A percentile compares a stretch with the other conserved stretches of the same genome.
Evolutionary conservation across 2,888 invertebrate species (phyloP).

Genomic region (Minunthozetes semirufus): DNA sequence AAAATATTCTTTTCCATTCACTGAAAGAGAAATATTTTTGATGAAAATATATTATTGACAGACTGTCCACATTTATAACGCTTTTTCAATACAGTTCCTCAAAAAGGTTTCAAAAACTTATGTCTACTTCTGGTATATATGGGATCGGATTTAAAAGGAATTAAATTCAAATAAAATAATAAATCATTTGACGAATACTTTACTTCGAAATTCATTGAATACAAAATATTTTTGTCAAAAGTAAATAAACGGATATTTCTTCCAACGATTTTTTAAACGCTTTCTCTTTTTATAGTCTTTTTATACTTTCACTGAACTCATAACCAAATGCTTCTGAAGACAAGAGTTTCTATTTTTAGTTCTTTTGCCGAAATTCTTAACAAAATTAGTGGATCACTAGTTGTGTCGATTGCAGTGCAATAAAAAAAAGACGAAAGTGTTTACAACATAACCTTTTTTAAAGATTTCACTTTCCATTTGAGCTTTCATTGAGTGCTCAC

Average conservation of each 20-base stretch:
- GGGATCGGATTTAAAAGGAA: too few species aligned
- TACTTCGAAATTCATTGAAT: too few species aligned
- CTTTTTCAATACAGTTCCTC: background rate
- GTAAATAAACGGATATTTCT: too few species aligned
- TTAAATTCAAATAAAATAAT: too few species aligned
- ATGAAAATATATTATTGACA: background rate
- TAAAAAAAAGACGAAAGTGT: slow-evolving; percentile 24
- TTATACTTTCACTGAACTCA: background rate
- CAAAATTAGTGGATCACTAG: slow-evolving; percentile 12
- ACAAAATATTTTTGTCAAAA: too few species aligned
- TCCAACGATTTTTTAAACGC: too few species aligned
- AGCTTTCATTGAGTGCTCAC: background rate
- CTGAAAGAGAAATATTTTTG: background rate
- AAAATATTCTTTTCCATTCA: background rate
- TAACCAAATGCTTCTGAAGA: background rate
- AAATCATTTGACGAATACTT: too few species aligned
- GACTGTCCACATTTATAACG: background rate
- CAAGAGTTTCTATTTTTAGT: background rate
- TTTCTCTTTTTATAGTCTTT: background rate
- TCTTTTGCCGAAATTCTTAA: background rate
- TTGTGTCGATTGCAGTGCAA: slow-evolving; percentile 13
- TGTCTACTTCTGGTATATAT: too few species aligned
- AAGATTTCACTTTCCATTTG: slow-evolving; percentile 22
- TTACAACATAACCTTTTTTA: slow-evolving; percentile 9
- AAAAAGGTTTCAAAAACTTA: too few species aligned